These are phyloP conservation scores for Lepisosteus osseus DNA, from an alignment of 2,113 vertebrate species.

Conservation along the genomic window DNA sequence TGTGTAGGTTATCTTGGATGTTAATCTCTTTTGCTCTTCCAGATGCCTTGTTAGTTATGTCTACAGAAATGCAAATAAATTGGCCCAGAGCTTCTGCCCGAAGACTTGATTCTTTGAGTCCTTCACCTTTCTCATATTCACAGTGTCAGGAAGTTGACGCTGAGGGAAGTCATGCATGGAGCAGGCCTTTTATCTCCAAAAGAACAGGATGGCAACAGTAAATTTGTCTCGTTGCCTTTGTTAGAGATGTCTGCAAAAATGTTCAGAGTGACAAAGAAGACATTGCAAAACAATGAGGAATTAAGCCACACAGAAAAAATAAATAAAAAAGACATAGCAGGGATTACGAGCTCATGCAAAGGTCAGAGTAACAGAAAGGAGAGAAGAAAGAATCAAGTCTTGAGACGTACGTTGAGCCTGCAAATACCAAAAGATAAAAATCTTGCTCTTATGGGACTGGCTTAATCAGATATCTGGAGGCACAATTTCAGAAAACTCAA, in stretches of 20 bases:
- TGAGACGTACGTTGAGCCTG: conserved; percentile 18
- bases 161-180: conserved; percentile 38
- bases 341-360: conserved; percentile 13
- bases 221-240: conserved; percentile 24
- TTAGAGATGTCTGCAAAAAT: conserved; percentile 17
- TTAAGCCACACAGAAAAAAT: conserved; percentile 3
- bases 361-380: conserved; percentile 23
- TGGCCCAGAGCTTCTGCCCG: conserved; percentile 9
- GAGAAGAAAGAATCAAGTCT: conserved; percentile 51
- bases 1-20: not conserved
- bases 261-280: not conserved
- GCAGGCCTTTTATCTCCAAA: conserved; percentile 37
- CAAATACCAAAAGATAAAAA: no score
- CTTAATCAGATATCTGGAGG: no score
- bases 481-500: no score
- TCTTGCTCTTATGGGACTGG: no score
- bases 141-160: conserved; percentile 32
- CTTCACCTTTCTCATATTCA: conserved; percentile 28
- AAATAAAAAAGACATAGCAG: conserved; percentile 16
- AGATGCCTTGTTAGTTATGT: conserved; percentile 3
- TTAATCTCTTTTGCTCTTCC: conserved; percentile 6
- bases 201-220: conserved; percentile 33
- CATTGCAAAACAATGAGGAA: conserved; percentile 8
- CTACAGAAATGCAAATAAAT: not conserved
- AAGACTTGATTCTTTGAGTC: conserved; percentile 58